Base-by-base conservation (phyloP, 2,888 invertebrate genomes). In the Epinotia demarniana region DNA sequence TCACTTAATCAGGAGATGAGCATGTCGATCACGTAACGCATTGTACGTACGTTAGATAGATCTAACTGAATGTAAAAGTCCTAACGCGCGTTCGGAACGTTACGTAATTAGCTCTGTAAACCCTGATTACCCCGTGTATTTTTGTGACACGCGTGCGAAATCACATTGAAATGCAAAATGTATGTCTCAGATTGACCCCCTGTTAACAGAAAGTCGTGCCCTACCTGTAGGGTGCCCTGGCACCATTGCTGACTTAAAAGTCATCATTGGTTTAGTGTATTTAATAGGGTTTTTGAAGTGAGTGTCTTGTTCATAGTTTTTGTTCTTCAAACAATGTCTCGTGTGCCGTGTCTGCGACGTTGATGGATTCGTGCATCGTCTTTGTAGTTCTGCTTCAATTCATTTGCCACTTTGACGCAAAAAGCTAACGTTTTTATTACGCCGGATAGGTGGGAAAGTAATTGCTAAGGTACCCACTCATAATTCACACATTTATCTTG, bases 351-450 rank as follows among this genome's bases (percentile, higher is more conserved):
- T 61, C 27, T 46, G 55, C 75, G 74, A 77, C 76, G 67, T 77
- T 79, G 79, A 79, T 78, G 69, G 77, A 79, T 76, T 67, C 75
- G 74, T 61, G 53, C 53, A 27, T 55, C 33, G 39, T 69, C 23
- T 62, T 73, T 46, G 49, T 63, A 61, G 73, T 72, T 70, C 63
- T 58, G 72, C 78, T 73, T 77, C 67, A 78, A 75, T 75, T 73
- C 64, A 46, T 73, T 62, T 60, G 73, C 67, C 76, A 73, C 70
- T 67, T 77, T 58, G 49, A 4, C 11, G 69, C 63, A 75, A 75
- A 71, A 75, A 75, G 58, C 12, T 43, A 55, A 70, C 64, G 75
- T 70, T 43, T 64, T 43, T 23, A 75, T 66, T 66, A 58, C 23
- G 60, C 66, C 60, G 49, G 19, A 46, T 75, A 64, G 64, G 64